Base-by-base conservation (phyloP, 2,888 invertebrate species). In the Pandemis cinnamomeana region DNA sequence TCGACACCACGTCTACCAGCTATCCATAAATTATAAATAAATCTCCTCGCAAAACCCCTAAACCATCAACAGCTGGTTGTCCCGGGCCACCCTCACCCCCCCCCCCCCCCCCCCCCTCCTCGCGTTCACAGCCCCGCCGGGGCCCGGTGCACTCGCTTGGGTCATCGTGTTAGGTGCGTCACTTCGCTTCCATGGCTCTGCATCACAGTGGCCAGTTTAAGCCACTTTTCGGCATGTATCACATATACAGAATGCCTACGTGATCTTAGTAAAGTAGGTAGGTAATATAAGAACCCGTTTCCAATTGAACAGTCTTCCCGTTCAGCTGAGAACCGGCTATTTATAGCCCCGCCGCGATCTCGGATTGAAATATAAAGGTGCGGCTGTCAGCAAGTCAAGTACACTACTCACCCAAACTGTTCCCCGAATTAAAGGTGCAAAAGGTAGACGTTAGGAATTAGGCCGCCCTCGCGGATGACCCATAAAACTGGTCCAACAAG, bases 401-500 rank as follows among this genome's bases (percentile, higher is more conserved):
- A 64, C 64, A 64, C 64, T 64, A 64, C 64, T 48, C 67, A 42
- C 67, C 67, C 68, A 46, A 44, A 20, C 71, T 62, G 48, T 71
- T 66, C 67, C 51, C 42, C 58, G 62, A 72, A 72, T 72, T 72
- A 69, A 72, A 75, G 77, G 75, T 72, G 72, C 77, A 73, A 70
- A 77, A 75, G 72, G 75, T 70, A 62, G 66, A 61, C 70, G 71
- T 71, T 68, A 68, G 72, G 60, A 75, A 77, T 75, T 75, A 68
- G 66, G 75, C 55, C 72, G 55, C 67, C 60, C 67, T 71, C 55
- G 63, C 72, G 72, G 69, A 27, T 68, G 71, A 66, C 66, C 75
- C 69, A 67, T 72, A 75, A 75, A 76, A 75, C 67, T 75, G 64
- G 71, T 74, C 69, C 66, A 71, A 74, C 64, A 72, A 71, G 73